Base-by-base conservation (phyloP, 2,888 invertebrate species). In the Archips xylosteana region DNA sequence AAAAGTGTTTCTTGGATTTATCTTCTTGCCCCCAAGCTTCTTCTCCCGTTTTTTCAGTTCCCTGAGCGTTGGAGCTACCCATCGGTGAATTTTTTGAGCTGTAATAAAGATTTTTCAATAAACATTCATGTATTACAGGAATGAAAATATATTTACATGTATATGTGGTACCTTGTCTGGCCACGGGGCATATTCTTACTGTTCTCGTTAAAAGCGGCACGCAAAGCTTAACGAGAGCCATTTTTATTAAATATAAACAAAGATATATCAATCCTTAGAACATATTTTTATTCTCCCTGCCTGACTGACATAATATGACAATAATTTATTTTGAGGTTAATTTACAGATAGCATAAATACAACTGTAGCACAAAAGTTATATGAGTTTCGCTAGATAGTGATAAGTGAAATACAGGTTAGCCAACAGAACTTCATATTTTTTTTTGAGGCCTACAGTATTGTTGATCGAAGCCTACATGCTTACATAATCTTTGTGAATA, bases 41-140 rank as follows among this genome's bases (percentile, higher is more conserved):
- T 95, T 84, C 82, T 95, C 95, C 5, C 96, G 95, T 9, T 82
- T 90, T 70, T 96, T 95, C 12, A 97, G 84, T 82, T 95, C 96
- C 81, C 88, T 94, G 77, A 97, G 87, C 6, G 96, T 96, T 42
- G 97, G 97, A 2, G 96, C 90, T 1, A 97, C 95, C 96, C 96
- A 97, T 86, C 97, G 91, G 76, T 95, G 89, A 54, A 94, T 94
- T 75, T 81, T 89, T 83, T 83, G 88, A 34, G 79, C 94, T 92
- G 71, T 66, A 86, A 83, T 66, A 54, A 9, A 68, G 49, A 72
- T 59, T 39, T 65, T 60, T 49, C n/a, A 36, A 51, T 15, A 51
- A 15, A 45, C 1, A 13, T 32, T 68, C 42, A 59, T 57, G 32
- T 23, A 9, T 39, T 15, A 15, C 39, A 10, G 12, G 6, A 51